These are phyloP conservation scores for Anthoscopus minutus DNA, from an alignment of 2,113 vertebrate genomes.

Conservation along the genomic window DNA sequence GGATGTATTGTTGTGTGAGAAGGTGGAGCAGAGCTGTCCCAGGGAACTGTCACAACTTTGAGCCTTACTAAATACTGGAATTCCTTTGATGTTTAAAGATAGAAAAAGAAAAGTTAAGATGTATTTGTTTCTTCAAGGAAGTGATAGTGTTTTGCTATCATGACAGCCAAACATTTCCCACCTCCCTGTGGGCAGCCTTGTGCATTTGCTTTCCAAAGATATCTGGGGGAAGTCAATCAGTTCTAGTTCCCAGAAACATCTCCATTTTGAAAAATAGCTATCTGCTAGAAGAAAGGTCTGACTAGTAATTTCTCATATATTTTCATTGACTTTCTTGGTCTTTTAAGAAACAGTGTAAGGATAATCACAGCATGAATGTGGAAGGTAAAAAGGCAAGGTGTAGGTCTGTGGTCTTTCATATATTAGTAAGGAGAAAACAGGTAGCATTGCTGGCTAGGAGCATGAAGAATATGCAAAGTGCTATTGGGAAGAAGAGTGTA, in stretches of 20 bases:
- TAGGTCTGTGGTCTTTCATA: background rate
- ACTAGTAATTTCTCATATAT: background rate
- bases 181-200: background rate
- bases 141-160: background rate
- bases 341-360: background rate
- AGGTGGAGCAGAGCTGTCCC: background rate
- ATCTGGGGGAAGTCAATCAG: background rate
- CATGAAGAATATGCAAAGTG: constrained; percentile 61
- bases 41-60: background rate
- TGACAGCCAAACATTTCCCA: background rate
- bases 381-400: background rate
- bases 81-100: background rate
- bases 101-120: background rate
- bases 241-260: background rate
- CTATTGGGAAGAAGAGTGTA: constrained; percentile 38
- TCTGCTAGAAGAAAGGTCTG: background rate
- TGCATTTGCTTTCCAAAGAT: background rate
- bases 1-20: background rate
- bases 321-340: background rate
- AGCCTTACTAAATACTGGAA: background rate
- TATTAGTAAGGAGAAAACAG: background rate
- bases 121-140: background rate
- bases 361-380: background rate
- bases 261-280: background rate
- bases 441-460: background rate